Conservation (phyloP, 2,888 invertebrate genomes). For the Pemphredon lugubris region DNA sequence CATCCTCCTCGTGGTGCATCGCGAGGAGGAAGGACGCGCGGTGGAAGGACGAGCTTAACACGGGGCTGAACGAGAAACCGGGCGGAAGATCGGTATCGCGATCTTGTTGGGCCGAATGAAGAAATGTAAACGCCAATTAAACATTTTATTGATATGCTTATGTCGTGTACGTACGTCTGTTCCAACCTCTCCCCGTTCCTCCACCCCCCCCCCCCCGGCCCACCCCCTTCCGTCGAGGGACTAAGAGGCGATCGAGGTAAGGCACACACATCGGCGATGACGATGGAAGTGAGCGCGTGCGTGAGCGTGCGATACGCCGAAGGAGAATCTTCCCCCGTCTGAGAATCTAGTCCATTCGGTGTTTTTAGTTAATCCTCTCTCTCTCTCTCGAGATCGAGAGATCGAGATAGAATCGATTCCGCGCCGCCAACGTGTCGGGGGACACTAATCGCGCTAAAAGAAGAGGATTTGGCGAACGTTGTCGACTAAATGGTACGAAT, state of each 20-base stretch:
- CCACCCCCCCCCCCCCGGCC: slow-evolving; percentile 24
- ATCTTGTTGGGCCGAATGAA: slow-evolving; percentile 76
- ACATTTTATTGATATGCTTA: slow-evolving; percentile 80
- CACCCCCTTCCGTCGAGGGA: neutral
- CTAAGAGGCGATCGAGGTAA: slow-evolving; percentile 44
- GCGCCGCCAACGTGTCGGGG: slow-evolving; percentile 38
- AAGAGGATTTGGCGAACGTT: slow-evolving; percentile 56
- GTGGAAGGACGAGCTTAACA: slow-evolving; percentile 60
- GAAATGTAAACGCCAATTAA: slow-evolving; percentile 80
- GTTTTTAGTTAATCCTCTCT: slow-evolving; percentile 65
- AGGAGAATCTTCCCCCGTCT: slow-evolving; percentile 9
- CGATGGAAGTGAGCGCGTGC: no score
- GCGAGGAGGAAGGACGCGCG: slow-evolving; percentile 43
- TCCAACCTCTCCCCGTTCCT: slow-evolving; percentile 29
- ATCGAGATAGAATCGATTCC: slow-evolving; percentile 69
- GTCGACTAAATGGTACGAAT: slow-evolving; percentile 58
- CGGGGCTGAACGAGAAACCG: slow-evolving; percentile 61
- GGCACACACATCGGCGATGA: slow-evolving; percentile 21
- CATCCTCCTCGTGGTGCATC: slow-evolving; percentile 46
- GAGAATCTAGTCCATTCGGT: slow-evolving; percentile 36
- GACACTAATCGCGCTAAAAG: slow-evolving; percentile 60
- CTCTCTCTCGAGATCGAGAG: slow-evolving; percentile 50
- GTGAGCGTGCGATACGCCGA: neutral
- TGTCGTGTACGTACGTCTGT: slow-evolving; percentile 74
- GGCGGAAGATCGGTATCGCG: slow-evolving; percentile 73